A percentile compares a stretch with the other conserved stretches of the same genome.
Conservation (phyloP, 2,888 invertebrate genomes). For the Lathronympha strigana region DNA sequence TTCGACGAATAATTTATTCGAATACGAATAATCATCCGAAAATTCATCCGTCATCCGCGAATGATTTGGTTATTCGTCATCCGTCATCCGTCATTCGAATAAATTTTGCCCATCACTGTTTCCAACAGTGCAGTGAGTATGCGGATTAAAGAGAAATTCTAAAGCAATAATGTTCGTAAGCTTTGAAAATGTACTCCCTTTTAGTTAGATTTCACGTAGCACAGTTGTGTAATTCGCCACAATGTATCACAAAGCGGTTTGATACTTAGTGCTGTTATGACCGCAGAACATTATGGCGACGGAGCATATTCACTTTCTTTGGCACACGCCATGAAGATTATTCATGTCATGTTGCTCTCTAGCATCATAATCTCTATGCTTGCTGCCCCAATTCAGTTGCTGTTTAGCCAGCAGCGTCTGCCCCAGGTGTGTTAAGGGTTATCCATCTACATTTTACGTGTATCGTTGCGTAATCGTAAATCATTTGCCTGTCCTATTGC, state of each 20-base stretch:
- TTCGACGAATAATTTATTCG: no score
- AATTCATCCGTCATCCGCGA: no score
- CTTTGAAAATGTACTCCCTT: conserved; percentile 42
- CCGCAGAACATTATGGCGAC: conserved; percentile 47
- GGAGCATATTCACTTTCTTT: conserved; percentile 47
- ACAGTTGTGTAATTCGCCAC: conserved; percentile 43
- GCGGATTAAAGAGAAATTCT: conserved; percentile 27
- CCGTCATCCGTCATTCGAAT: no score
- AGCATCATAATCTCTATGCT: neutral
- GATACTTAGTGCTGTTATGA: conserved; percentile 45
- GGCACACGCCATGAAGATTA: conserved; percentile 33
- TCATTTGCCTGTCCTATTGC: neutral
- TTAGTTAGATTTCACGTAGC: conserved; percentile 39
- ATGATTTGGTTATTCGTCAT: no score
- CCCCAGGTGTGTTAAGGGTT: no score
- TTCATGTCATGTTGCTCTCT: neutral
- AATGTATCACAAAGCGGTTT: conserved; percentile 43
- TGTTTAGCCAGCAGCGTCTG: neutral
- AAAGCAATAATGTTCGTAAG: conserved; percentile 16
- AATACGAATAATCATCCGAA: no score
- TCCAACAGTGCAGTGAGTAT: conserved; percentile 19
- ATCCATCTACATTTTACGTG: no score
- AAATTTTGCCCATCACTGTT: no score
- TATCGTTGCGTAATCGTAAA: no score
- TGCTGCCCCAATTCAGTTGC: conserved; percentile 1